Base-by-base conservation (phyloP, 2,888 invertebrate genomes). In the Synanthedon formicaeformis region DNA sequence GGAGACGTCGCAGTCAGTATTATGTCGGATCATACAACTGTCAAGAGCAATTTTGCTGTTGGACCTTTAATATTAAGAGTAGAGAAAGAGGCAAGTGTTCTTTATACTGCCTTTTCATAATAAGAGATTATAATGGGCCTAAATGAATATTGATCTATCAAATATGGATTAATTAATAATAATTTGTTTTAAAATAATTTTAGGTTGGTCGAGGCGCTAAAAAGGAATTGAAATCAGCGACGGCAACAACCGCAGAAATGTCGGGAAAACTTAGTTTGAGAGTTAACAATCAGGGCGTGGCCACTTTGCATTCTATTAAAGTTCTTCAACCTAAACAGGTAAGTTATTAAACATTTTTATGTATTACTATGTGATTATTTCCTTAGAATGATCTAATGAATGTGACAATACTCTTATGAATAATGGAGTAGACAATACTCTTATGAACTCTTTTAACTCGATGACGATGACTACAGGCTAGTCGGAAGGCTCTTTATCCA, bases 251-350 rank as follows among this genome's bases (percentile, higher is more conserved):
- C 1, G 94, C 94, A 1, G 95, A 95, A 81, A 95, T 96, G 94
- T 89, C 90, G 52, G 95, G 95, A 40, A 92, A 92, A 75, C 82
- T 96, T 55, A 94, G 91, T 66, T 85, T 96, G 59, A 89, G 92
- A 63, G 92, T 96, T 50, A 89, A 93, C 60, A 92, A 93, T 68
- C 93, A 94, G 59, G 93, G 93, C 4, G 92, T 92, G n/a, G 95
- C 95, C 41, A 93, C 94, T 12, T 79, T 96, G 54, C 94, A 95
- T 75, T 93, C 94, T 41, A 95, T 96, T 64, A 92, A 92, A 71
- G 95, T 96, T 52, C 89, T 94, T 56, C 95, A 96, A 71, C 95
- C 95, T 6, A 95, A 95, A 85, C 95, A 95, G 90, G 95, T 94
- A 82, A 69, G 23, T 49, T 49, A 49, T 10, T 49, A 45, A 45